Evolutionary conservation across 2,113 vertebrate species (phyloP).

Genomic region (Heterocephalus glaber): DNA sequence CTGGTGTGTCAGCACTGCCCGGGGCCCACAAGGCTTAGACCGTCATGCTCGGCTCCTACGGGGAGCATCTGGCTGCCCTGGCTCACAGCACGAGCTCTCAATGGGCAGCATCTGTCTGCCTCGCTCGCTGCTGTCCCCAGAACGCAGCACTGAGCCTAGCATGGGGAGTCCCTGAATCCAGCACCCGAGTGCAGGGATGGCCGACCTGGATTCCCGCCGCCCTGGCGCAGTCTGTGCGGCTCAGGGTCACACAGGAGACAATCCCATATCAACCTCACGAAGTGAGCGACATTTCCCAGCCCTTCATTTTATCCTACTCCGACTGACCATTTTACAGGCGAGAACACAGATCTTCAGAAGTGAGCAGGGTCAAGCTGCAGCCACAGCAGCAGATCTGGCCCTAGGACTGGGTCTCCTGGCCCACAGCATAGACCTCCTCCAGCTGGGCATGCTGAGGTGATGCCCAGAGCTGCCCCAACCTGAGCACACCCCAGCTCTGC

Average conservation of each 20-base stretch:
- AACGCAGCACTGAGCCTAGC: neutral
- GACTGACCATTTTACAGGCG: neutral
- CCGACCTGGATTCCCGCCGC: neutral
- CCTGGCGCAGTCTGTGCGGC: fast-evolving
- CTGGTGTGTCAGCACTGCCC: neutral
- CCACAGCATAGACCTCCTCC: neutral
- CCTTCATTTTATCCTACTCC: fast-evolving
- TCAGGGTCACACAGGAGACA: fast-evolving
- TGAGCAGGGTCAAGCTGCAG: neutral
- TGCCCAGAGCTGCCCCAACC: neutral
- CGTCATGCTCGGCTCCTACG: neutral
- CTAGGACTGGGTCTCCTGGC: neutral
- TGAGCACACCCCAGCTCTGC: neutral
- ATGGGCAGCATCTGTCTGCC: fast-evolving
- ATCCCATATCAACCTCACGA: fast-evolving
- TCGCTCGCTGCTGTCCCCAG: fast-evolving
- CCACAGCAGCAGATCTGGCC: fast-evolving
- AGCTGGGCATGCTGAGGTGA: fast-evolving
- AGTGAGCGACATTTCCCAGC: neutral
- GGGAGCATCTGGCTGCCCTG: fast-evolving
- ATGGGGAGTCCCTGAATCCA: fast-evolving
- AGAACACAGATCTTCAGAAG: neutral
- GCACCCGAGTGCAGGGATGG: neutral
- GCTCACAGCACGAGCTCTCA: fast-evolving
- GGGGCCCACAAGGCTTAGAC: fast-evolving